Conservation (phyloP, 1,140 invertebrate species). For the Hormaphis cornu region DNA sequence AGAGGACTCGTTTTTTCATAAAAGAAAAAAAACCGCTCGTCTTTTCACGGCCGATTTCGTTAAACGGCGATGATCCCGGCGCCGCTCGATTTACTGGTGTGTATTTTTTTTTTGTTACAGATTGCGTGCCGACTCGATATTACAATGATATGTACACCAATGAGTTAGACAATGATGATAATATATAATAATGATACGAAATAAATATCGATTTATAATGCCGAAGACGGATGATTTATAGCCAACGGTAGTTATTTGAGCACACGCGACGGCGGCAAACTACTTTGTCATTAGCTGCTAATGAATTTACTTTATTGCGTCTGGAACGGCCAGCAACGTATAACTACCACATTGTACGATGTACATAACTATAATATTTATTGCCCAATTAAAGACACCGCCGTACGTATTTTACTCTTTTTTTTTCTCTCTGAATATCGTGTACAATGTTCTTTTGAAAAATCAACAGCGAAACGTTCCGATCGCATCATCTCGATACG, state of each 20-base stretch:
- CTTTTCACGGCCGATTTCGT: too few relatives aligned
- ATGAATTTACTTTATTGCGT: conserved; percentile 33
- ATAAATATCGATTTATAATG: conserved; percentile 18
- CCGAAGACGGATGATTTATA: conserved; percentile 25
- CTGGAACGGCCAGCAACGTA: neutral
- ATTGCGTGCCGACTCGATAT: neutral
- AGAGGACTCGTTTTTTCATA: too few relatives aligned
- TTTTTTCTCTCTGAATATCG: neutral
- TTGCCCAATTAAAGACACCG: conserved; percentile 20
- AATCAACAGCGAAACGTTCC: too few relatives aligned
- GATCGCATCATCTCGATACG: neutral
- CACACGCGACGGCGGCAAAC: conserved; percentile 14
- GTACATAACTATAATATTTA: conserved; percentile 14
- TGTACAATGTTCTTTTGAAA: neutral
- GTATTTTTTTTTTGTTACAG: too few relatives aligned
- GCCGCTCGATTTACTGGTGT: too few relatives aligned
- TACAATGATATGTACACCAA: too few relatives aligned
- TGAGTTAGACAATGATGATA: neutral
- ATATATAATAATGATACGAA: conserved; percentile 1
- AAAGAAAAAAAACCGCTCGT: too few relatives aligned
- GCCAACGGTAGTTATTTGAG: neutral
- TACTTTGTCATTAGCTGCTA: conserved; percentile 32
- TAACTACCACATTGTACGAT: neutral
- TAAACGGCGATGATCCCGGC: too few relatives aligned
- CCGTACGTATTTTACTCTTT: neutral